phyloP scores from a whole-genome alignment of 2,797 vertebrate species.

The Chrosomus eos region DNA sequence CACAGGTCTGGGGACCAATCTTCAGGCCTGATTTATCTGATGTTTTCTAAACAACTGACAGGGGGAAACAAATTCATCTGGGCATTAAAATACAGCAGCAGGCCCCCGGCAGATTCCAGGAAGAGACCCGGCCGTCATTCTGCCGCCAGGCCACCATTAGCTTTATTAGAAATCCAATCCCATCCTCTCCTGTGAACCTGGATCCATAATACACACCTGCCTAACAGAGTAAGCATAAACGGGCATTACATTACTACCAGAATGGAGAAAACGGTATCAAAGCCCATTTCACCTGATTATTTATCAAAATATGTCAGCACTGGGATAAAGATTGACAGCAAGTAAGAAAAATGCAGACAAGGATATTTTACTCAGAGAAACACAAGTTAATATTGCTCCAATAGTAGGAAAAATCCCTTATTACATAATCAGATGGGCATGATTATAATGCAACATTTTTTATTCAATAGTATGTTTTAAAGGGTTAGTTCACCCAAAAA shows the following conservation, averaged over 20 bases:
- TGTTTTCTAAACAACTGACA: constrained; percentile 73
- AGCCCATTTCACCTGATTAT: constrained; percentile 2
- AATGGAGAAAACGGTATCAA: constrained; percentile 12
- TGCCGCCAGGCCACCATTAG: constrained; percentile 64
- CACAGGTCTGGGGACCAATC: constrained; percentile 60
- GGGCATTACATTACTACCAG: constrained; percentile 35
- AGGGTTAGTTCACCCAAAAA: too few species aligned
- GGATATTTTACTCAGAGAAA: neutral
- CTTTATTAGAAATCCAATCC: constrained; percentile 69
- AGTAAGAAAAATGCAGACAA: neutral
- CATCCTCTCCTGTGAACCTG: constrained; percentile 41
- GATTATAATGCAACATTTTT: neutral
- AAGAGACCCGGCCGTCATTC: constrained; percentile 58
- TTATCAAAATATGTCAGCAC: constrained; percentile 6
- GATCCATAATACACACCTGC: constrained; percentile 32
- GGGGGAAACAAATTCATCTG: constrained; percentile 69
- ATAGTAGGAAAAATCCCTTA: neutral
- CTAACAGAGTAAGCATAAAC: constrained; percentile 40
- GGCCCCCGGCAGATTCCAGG: constrained; percentile 60
- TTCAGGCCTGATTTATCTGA: constrained; percentile 70
- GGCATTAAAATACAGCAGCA: constrained; percentile 68
- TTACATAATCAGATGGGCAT: neutral
- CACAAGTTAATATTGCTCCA: too few species aligned
- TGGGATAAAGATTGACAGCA: constrained; percentile 1
- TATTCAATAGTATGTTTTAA: neutral